Percentiles rank a stretch among this genome's conserved stretches.
These are phyloP conservation scores for Cranoglanis bouderius DNA, from an alignment of 2,113 vertebrate species.

Conservation along the genomic window DNA sequence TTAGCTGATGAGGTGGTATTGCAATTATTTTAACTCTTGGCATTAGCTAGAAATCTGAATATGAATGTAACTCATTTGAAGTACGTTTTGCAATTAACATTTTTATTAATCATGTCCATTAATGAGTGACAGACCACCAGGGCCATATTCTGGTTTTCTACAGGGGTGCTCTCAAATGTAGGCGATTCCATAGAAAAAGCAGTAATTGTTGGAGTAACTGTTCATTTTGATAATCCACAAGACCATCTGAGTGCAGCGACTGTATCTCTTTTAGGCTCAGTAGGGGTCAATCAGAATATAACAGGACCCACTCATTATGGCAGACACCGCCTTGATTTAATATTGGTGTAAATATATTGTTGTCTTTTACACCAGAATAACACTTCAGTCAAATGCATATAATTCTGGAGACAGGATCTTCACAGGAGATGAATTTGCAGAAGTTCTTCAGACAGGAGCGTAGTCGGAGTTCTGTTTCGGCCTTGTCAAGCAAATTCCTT, in stretches of 20 bases:
- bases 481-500: no score
- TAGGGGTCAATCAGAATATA: background rate
- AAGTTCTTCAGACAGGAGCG: no score
- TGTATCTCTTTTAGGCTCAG: background rate
- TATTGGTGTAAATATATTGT: background rate
- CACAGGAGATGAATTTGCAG: no score
- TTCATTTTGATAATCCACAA: background rate
- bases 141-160: background rate
- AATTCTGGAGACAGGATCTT: no score
- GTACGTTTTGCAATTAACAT: background rate
- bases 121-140: background rate
- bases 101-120: background rate
- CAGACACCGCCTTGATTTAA: background rate
- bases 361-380: no score
- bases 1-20: background rate
- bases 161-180: background rate
- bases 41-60: background rate
- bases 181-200: background rate
- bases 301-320: background rate
- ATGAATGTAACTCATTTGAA: background rate
- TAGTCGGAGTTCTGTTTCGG: no score
- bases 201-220: background rate
- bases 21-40: background rate
- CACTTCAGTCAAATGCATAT: no score
- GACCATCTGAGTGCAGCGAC: background rate